phyloP scores from a whole-genome alignment of 1,140 invertebrate genomes.

The Orius insidiosus region DNA sequence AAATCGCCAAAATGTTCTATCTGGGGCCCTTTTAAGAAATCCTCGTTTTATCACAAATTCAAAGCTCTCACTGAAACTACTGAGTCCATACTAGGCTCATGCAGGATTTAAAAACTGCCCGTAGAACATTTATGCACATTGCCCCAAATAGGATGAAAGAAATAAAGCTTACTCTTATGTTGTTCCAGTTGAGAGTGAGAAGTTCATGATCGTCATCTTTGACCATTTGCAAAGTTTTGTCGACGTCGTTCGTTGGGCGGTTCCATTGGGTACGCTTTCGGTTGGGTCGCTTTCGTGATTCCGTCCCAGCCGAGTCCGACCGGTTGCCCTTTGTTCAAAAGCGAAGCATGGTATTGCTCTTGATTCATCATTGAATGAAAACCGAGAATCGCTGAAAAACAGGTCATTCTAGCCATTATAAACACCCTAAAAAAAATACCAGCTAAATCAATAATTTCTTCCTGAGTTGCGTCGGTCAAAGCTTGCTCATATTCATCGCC shows the following conservation, averaged over 20 bases:
- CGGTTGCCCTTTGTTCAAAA: conserved; percentile 77
- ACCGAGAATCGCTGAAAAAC: conserved; percentile 76
- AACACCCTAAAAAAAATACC: conserved; percentile 45
- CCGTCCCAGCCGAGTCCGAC: conserved; percentile 78
- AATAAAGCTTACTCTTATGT: conserved; percentile 94
- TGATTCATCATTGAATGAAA: conserved; percentile 99
- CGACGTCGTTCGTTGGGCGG: conserved; percentile 87
- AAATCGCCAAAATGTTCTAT: too few species aligned
- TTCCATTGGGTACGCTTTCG: conserved; percentile 76
- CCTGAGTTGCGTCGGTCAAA: conserved; percentile 76
- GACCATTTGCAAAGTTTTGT: conserved; percentile 74
- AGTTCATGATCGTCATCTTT: conserved; percentile 74
- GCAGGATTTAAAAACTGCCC: too few species aligned
- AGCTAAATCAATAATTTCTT: conserved; percentile 97
- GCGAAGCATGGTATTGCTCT: conserved; percentile 95
- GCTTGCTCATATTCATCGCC: conserved; percentile 93
- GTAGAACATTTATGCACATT: too few species aligned
- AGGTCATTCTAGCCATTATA: too few species aligned
- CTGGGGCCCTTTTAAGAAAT: too few species aligned
- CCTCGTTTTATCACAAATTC: too few species aligned
- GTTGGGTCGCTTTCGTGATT: conserved; percentile 83
- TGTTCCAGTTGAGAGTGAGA: conserved; percentile 88
- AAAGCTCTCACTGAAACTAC: too few species aligned
- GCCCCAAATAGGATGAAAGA: too few species aligned
- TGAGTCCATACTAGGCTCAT: too few species aligned